phyloP scores from a whole-genome alignment of 2,888 invertebrate species.

The Idaea dimidiata region DNA sequence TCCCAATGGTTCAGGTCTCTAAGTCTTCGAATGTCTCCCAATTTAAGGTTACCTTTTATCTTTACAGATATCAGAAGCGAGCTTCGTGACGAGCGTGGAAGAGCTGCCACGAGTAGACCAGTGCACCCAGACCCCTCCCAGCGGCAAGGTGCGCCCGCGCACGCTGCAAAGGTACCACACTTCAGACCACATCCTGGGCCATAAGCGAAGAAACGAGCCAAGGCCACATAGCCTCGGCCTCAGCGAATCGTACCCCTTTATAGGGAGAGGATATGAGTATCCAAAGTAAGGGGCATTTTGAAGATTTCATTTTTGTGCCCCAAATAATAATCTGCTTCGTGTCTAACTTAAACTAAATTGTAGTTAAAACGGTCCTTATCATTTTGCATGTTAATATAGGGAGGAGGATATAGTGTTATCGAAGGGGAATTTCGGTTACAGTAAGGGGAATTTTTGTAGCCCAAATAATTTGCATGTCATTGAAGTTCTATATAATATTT shows the following conservation, averaged over 20 bases:
- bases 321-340: slow-evolving; percentile 1
- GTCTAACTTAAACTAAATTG: neutral
- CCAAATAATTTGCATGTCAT: too few relatives aligned
- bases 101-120: slow-evolving; percentile 66
- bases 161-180: slow-evolving; percentile 80
- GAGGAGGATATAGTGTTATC: too few relatives aligned
- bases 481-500: too few relatives aligned
- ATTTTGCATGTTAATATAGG: too few relatives aligned
- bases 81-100: slow-evolving; percentile 74
- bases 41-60: neutral
- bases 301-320: neutral
- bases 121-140: slow-evolving; percentile 73
- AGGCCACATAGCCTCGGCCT: slow-evolving; percentile 63
- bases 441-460: too few relatives aligned
- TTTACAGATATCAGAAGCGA: slow-evolving; percentile 71
- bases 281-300: slow-evolving; percentile 54
- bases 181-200: slow-evolving; percentile 71
- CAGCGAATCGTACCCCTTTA: slow-evolving; percentile 65
- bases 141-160: slow-evolving; percentile 69
- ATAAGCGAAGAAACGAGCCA: slow-evolving; percentile 49
- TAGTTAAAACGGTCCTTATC: neutral
- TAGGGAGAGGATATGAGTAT: slow-evolving; percentile 66
- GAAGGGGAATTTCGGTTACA: too few relatives aligned
- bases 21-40: too few relatives aligned
- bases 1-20: too few relatives aligned